Conservation (phyloP, 2,113 vertebrate genomes). For the Pheucticus melanocephalus region DNA sequence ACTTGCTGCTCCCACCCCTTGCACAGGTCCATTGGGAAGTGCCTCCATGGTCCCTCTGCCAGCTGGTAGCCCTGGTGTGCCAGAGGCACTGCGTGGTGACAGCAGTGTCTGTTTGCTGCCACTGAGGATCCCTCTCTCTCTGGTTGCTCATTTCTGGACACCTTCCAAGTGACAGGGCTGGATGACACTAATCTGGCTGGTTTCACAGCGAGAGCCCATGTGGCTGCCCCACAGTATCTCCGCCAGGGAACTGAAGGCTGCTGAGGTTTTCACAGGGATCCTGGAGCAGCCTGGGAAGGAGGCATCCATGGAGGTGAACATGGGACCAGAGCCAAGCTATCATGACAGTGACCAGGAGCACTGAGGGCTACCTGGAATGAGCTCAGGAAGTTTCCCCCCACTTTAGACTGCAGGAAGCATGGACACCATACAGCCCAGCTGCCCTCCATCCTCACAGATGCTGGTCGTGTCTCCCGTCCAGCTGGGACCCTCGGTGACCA, state of each 20-base stretch:
- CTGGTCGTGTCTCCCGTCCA: neutral
- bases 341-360: fast-evolving
- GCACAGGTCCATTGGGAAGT: fast-evolving
- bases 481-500: neutral
- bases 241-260: neutral
- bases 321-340: neutral
- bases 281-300: fast-evolving
- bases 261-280: neutral
- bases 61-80: neutral
- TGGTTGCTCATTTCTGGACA: neutral
- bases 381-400: neutral
- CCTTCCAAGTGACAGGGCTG: neutral
- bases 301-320: neutral
- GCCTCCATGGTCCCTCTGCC: fast-evolving
- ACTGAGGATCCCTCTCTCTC: neutral
- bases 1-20: neutral
- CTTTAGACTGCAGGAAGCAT: neutral
- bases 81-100: neutral
- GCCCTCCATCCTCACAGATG: neutral
- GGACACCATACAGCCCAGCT: fast-evolving
- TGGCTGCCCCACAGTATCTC: neutral
- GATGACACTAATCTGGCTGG: neutral
- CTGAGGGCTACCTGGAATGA: neutral
- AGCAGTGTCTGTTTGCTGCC: slow-evolving; percentile 21
- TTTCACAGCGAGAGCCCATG: neutral